Base-by-base conservation (phyloP, 2,797 vertebrate species). In the Anguilla obscura region DNA sequence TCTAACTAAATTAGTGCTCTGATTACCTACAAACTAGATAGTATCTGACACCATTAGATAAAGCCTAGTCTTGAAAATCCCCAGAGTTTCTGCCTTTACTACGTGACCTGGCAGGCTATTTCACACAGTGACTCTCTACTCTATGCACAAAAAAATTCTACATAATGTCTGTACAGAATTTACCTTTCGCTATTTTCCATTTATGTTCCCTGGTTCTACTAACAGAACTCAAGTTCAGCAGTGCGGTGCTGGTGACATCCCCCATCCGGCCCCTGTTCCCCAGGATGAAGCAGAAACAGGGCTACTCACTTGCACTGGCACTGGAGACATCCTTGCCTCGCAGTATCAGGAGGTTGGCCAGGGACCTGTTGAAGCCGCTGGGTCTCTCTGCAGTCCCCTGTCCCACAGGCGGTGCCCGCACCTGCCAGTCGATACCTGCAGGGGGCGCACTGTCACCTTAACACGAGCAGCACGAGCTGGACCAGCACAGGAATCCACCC, bases 341-440 rank as follows among this genome's bases (percentile, higher is more conserved):
- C 92, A 99, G 96, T 91, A 99, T 93, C 45, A 98, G 94, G 92
- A 99, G 93, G 94, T 98, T 99, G 86, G 98, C 97, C 91, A 99
- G 86, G 76, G 98, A 99, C 14, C 92, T 96, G 93, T 99, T 99
- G 87, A 98, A 98, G 88, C 0, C 93, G 90, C 30, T 92, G 92
- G 16, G 90, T 91, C 45, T 86, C 45, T 93, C 93, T 58, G 93
- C 89, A 4, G 80, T 21, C 52, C 89, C 93, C 45, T 89, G 90
- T 71, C 93, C 91, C 30, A 82, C 80, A 0, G 88, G 16, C 0
- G 96, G 95, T 0, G 95, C 96, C 85, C 88, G 92, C 12, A 99
- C 95, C 89, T 97, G 96, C 98, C 98, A 99, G 85, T 99, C 95
- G 33, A 99, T 98, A 86, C 98, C 99, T 99, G 86, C 21, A 69